Evolutionary conservation across 1,140 invertebrate species (phyloP), one percentile per base, ranked within the genome.

Genomic region (Heliconius himera): DNA sequence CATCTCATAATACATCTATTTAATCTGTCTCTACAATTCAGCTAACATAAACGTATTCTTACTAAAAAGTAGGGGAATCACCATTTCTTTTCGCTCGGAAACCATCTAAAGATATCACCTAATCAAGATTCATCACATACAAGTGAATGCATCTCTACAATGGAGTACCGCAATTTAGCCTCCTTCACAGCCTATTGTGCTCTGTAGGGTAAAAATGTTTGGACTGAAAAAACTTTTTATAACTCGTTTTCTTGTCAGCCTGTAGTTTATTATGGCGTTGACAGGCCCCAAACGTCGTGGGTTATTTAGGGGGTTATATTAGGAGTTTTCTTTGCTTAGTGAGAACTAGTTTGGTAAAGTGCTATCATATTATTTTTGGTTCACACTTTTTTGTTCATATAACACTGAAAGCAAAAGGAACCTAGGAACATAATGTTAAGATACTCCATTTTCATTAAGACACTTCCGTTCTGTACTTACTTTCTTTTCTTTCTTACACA

Each of bases 111-210:
- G 46, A 56, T 80, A 76, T 77, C 56, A 78, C 20, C 76, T 81
- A 75, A 81, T 81, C 80, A 75, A 81, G 80, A 81, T 81, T 81
- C 80, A 81, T 80, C 79, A 77, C 70, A 70, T 70, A 73, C 77
- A 78, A 81, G 77, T 72, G 80, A 75, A 56, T 81, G 76, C 76
- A 81, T 74, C 73, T 74, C 66, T 18, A 81, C 80, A 81, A 81
- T 81, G 26, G 80, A 78, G 71, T 81, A 73, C 76, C 80, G 73
- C 73, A 78, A 81, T 81, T 78, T 78, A 60, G 76, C 49, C 71
- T 74, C 60, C 76, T 77, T 74, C 66, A 73, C 76, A 72, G 74
- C 66, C 80, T 81, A 78, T 81, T 81, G 77, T 79, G 73, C 74
- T 51, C 18, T 41, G 60, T 71, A 46, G 54, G 22, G 72, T 46